Evolutionary conservation across 2,113 vertebrate genomes (phyloP).

Genomic region (Ictalurus furcatus): DNA sequence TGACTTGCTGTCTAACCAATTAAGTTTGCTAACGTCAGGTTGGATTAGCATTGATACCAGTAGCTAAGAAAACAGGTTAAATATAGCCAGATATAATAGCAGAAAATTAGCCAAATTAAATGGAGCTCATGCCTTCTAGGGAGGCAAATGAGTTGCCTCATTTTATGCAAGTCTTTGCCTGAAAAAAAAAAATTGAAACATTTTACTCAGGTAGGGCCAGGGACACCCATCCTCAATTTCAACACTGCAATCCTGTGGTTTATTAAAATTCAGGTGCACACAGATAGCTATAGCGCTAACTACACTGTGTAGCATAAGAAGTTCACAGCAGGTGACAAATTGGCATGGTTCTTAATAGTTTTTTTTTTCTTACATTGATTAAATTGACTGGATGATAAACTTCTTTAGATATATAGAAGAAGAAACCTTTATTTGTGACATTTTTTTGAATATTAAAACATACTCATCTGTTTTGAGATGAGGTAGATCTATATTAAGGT

Average conservation of each 20-base stretch:
- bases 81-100: no score
- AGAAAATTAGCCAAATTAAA: no score
- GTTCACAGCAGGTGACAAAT: not conserved
- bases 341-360: not conserved
- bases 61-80: not conserved
- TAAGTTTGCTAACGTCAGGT: not conserved
- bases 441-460: not conserved
- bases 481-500: not conserved
- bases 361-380: not conserved
- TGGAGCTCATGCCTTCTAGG: no score
- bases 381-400: not conserved
- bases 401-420: not conserved
- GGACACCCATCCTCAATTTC: no score
- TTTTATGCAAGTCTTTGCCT: no score
- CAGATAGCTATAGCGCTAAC: not conserved
- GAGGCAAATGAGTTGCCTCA: no score
- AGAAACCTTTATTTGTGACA: not conserved
- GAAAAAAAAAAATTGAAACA: no score
- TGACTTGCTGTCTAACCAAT: not conserved
- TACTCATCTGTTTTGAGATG: not conserved
- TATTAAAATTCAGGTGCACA: no score
- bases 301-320: not conserved
- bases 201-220: no score
- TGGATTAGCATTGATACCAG: not conserved
- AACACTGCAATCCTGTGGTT: no score